Base-by-base conservation (phyloP, 2,113 vertebrate genomes). In the Menidia beryllina region DNA sequence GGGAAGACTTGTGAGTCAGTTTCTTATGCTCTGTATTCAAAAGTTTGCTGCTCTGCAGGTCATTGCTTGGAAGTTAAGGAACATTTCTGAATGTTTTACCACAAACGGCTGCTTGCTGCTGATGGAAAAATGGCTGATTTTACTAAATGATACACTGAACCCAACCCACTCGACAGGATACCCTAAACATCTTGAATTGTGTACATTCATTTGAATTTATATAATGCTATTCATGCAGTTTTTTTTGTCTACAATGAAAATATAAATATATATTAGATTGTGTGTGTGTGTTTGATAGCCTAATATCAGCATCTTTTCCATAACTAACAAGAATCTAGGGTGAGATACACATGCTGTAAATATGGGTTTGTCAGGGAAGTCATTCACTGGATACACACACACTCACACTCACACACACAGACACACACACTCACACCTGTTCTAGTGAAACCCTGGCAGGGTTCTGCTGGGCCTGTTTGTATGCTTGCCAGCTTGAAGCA, bases 401-500 rank as follows among this genome's bases (percentile, higher is more conserved):
- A 63, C n/a, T n/a, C n/a, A n/a, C n/a, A n/a, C n/a, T n/a, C 36
- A 52, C 26, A 27, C 34, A 62, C 30, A 27, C 39, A 73, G 52
- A 75, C 65, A 54, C 39, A 70, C 49, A 59, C 50, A 70, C 50
- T 63, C 66, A 65, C 87, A 86, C 87, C 88, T 91, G 86, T 83
- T 85, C 14, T 62, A 47, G 51, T 56, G 68, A 83, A 87, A 77
- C 58, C 47, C 86, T 88, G 90, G 84, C 91, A 90, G 81, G 72
- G 83, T 73, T 87, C 36, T 25, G 48, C 41, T 52, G 57, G 63
- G 70, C 58, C 77, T 39, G 61, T 60, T 77, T 53, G 48, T 59
- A 62, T 75, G 66, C 54, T 66, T 91, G 90, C 89, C 89, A 89
- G 82, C 82, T 89, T 73, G 62, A 82, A 75, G 80, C 79, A 24